Conservation (phyloP, 2,888 invertebrate genomes). For the Stenolophus ochropezus region DNA sequence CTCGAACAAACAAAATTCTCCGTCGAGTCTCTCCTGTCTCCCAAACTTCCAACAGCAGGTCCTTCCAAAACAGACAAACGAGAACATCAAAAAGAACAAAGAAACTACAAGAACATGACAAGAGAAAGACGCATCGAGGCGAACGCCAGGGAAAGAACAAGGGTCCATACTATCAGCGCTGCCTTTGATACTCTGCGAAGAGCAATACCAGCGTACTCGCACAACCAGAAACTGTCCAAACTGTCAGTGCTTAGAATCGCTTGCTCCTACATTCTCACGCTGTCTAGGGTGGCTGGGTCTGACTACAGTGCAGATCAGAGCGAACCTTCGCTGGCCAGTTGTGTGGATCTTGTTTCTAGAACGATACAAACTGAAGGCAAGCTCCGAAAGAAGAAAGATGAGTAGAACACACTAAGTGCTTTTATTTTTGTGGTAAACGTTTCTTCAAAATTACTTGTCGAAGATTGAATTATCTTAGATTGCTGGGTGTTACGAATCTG, state of each 20-base stretch:
- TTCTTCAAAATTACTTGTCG: no score
- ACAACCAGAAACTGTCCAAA: conserved; percentile 95
- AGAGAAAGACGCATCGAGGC: conserved; percentile 94
- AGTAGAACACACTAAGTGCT: conserved; percentile 67
- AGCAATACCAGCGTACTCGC: conserved; percentile 92
- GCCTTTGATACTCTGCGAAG: conserved; percentile 92
- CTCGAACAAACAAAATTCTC: conserved; percentile 35
- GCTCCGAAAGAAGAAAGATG: conserved; percentile 89
- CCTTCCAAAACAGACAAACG: conserved; percentile 12
- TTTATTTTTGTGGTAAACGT: not conserved
- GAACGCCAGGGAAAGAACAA: conserved; percentile 92
- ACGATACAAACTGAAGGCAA: conserved; percentile 96
- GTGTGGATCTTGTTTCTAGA: conserved; percentile 90
- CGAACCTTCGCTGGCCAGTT: conserved; percentile 80
- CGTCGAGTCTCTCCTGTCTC: conserved; percentile 65
- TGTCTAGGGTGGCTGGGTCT: conserved; percentile 85
- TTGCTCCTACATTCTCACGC: conserved; percentile 92
- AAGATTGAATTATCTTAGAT: no score
- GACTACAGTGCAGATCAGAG: conserved; percentile 80
- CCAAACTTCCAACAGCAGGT: conserved; percentile 52
- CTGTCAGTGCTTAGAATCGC: conserved; percentile 94
- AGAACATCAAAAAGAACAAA: conserved; percentile 80
- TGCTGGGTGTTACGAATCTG: not conserved
- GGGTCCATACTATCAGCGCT: conserved; percentile 96
- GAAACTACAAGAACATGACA: conserved; percentile 97